Evolutionary conservation across 1,140 invertebrate species (phyloP).

Genomic region (Cheumatopsyche charites): DNA sequence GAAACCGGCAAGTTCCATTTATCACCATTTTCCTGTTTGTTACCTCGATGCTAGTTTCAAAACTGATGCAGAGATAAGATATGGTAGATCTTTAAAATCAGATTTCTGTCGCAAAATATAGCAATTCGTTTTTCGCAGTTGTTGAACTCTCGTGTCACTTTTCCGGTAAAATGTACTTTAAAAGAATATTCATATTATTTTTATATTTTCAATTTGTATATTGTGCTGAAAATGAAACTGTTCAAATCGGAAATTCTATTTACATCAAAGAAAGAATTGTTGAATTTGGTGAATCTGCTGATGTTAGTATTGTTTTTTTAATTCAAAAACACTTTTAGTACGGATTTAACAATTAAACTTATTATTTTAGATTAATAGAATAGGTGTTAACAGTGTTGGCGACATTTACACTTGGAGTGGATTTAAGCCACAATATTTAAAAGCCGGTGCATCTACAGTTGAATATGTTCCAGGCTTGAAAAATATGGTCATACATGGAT

Average conservation of each 20-base stretch:
- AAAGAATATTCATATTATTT: too few species aligned
- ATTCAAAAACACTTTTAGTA: not conserved
- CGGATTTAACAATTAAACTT: not conserved
- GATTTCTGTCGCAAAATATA: too few species aligned
- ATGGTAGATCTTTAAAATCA: too few species aligned
- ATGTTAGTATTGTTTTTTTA: not conserved
- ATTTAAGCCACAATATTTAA: conserved; percentile 3
- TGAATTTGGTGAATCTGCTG: not conserved
- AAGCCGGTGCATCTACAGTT: not conserved
- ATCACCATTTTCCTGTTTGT: too few species aligned
- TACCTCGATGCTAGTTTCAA: too few species aligned
- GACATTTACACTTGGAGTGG: conserved; percentile 12
- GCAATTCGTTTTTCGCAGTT: too few species aligned
- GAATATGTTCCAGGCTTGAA: not conserved
- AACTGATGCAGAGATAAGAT: too few species aligned
- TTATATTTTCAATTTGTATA: too few species aligned
- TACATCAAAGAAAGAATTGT: conserved; percentile 16
- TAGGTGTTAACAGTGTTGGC: conserved; percentile 17
- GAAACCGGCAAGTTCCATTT: too few species aligned
- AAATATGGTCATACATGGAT: not conserved
- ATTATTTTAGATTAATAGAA: conserved; percentile 20
- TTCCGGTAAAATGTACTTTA: too few species aligned
- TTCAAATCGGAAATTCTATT: not conserved
- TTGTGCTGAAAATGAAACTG: not conserved
- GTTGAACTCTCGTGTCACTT: too few species aligned